Evolutionary conservation across 2,113 vertebrate genomes (phyloP).

Genomic region (Peromyscus californicus): DNA sequence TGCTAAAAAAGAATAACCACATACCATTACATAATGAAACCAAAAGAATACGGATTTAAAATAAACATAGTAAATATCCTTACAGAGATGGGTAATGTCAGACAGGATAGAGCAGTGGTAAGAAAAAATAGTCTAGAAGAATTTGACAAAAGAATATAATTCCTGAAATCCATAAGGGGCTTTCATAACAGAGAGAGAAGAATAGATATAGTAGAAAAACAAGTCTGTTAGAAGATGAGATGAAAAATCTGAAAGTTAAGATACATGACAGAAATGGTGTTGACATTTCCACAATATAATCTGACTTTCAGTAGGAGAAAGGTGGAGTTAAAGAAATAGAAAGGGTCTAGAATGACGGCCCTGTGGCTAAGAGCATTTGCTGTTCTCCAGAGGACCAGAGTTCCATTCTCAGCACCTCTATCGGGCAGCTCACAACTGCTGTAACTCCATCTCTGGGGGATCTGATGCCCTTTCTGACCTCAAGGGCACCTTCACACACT

Average conservation of each 20-base stretch:
- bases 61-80: neutral
- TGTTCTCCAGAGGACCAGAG: neutral
- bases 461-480: neutral
- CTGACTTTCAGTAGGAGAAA: neutral
- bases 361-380: neutral
- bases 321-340: neutral
- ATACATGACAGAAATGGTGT: neutral
- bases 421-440: neutral
- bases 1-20: neutral
- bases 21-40: neutral
- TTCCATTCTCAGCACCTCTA: neutral
- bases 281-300: neutral
- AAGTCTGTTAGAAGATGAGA: neutral
- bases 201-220: neutral
- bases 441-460: neutral
- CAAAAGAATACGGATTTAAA: constrained; percentile 35
- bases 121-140: neutral
- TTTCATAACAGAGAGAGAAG: neutral
- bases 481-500: neutral
- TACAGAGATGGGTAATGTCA: neutral
- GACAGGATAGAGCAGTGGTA: neutral
- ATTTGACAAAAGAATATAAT: neutral
- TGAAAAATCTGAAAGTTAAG: neutral
- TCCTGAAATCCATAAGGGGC: neutral
- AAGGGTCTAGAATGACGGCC: too few relatives aligned